phyloP scores from a whole-genome alignment of 1,140 invertebrate genomes.

The Ceratina calcarata region DNA sequence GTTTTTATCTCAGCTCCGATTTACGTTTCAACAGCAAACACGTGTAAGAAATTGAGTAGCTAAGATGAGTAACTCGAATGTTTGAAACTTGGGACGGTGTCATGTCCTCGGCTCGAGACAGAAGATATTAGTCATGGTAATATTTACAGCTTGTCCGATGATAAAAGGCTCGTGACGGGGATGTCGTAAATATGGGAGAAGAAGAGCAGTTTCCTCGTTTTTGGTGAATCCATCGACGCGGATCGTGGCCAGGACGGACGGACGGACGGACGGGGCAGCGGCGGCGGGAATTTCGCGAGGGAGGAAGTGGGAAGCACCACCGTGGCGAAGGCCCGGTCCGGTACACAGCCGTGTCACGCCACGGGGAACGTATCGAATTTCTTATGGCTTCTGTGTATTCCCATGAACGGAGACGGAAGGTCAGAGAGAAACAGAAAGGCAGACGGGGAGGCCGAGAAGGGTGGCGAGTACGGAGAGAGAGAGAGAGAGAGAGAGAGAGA shows the following conservation, averaged over 20 bases:
- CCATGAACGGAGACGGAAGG: constrained; percentile 69
- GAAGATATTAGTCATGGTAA: no score
- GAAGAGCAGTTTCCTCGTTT: constrained; percentile 3
- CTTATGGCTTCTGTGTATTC: constrained; percentile 80
- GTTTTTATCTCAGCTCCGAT: no score
- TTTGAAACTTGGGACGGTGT: no score
- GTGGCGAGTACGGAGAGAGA: neutral
- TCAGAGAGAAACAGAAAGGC: constrained; percentile 35
- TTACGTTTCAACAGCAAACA: no score
- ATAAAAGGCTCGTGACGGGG: no score
- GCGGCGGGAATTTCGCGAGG: constrained; percentile 55
- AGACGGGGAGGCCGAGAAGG: neutral
- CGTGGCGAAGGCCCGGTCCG: constrained; percentile 59
- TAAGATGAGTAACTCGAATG: no score
- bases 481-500: neutral
- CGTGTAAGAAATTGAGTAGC: no score
- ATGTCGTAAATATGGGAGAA: constrained; percentile 17
- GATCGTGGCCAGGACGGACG: constrained; percentile 47
- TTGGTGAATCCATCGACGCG: constrained; percentile 45
- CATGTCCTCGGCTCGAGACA: no score
- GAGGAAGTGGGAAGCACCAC: constrained; percentile 81
- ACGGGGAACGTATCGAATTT: constrained; percentile 79
- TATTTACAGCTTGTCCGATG: no score
- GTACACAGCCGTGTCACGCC: constrained; percentile 68
- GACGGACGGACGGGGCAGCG: constrained; percentile 23